Conservation (phyloP, 2,797 vertebrate genomes). For the Peromyscus eremicus region DNA sequence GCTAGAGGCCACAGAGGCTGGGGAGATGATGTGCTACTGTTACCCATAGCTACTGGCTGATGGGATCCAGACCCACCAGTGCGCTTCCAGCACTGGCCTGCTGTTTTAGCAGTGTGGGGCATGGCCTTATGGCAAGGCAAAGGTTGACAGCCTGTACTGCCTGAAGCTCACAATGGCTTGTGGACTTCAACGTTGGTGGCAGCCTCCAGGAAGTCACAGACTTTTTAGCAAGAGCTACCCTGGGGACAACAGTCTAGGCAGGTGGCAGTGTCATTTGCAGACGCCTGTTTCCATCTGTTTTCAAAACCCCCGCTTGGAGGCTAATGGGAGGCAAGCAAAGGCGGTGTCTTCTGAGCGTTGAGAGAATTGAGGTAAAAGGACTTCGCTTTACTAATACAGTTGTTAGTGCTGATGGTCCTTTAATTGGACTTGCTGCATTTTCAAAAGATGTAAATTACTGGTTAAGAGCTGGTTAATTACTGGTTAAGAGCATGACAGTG, state of each 20-base stretch:
- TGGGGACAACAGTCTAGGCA: neutral
- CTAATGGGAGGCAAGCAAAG: neutral
- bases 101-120: neutral
- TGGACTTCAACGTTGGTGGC: neutral
- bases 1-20: neutral
- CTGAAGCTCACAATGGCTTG: neutral
- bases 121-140: neutral
- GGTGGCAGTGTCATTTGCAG: neutral
- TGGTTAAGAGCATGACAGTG: neutral
- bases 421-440: neutral
- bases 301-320: neutral
- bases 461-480: neutral
- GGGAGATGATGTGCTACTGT: neutral
- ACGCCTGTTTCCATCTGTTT: neutral
- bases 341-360: neutral
- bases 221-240: neutral
- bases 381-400: neutral
- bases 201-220: neutral
- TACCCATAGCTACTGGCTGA: neutral
- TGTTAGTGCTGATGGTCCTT: neutral
- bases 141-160: neutral
- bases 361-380: neutral
- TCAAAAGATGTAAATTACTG: neutral
- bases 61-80: slow-evolving; percentile 68
- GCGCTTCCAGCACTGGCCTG: slow-evolving; percentile 75